A percentile compares a stretch with the other conserved stretches of the same genome.
phyloP scores from a whole-genome alignment of 2,888 invertebrate genomes.

The Elmis aenea region DNA sequence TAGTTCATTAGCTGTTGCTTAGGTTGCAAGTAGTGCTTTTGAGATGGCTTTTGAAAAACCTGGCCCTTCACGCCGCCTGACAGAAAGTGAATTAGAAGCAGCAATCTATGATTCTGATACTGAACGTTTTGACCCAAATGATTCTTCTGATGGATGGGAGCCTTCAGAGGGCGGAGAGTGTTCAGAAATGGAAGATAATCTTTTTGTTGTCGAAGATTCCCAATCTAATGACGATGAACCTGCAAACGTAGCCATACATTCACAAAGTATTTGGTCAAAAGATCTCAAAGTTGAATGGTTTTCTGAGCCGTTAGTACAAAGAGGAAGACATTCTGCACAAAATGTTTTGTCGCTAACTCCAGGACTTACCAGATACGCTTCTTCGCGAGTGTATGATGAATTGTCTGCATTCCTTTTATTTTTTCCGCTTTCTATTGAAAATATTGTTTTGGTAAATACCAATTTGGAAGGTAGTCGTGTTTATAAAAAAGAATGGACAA shows the following conservation, averaged over 20 bases:
- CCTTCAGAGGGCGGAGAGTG: constrained; percentile 6
- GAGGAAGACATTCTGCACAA: constrained; percentile 8
- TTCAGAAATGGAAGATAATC: constrained; percentile 9
- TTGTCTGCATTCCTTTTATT: constrained; percentile 6
- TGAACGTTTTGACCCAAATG: constrained; percentile 8
- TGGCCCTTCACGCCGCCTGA: no score
- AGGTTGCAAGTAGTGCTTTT: no score
- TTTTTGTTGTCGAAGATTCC: constrained; percentile 8
- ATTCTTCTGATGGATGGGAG: constrained; percentile 10
- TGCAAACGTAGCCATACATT: constrained; percentile 7
- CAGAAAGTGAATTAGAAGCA: constrained; percentile 1
- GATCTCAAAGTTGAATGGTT: constrained; percentile 9
- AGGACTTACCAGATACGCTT: constrained; percentile 8
- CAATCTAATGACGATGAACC: constrained; percentile 10
- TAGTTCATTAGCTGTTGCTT: no score
- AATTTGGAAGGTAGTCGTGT: constrained; percentile 7
- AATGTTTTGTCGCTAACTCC: constrained; percentile 7
- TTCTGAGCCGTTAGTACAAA: constrained; percentile 8
- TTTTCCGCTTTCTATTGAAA: constrained; percentile 6
- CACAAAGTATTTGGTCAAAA: constrained; percentile 9
- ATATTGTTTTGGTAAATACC: constrained; percentile 8
- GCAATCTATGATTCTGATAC: constrained; percentile 3
- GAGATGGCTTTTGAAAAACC: no score
- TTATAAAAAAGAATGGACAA: constrained; percentile 3
- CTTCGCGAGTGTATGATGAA: constrained; percentile 3